Base-by-base conservation (phyloP, 2,888 invertebrate genomes). In the Toxonevra muliebris region DNA sequence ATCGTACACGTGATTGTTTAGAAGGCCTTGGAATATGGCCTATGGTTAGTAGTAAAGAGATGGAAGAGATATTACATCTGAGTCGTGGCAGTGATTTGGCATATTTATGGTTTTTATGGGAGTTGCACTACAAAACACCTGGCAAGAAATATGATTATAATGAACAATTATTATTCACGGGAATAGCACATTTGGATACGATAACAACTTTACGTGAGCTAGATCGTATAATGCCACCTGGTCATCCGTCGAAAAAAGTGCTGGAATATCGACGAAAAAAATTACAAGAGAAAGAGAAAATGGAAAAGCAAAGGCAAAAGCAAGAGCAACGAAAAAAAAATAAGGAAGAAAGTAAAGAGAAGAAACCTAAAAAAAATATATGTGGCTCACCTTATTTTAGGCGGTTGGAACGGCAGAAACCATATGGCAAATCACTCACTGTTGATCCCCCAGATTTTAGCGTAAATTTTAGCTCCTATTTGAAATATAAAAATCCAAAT, bases 21-120 rank as follows among this genome's bases (percentile, higher is more conserved):
- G 50, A 40, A 12, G 43, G 61, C 5, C 63, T 85, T 15, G 84
- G 84, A n/a, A 13, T 85, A 1, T 54, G 68, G 2, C 84, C 84
- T 0, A 43, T 72, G 2, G 75, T 79, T 2, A 53, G 67, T 1
- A 19, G 53, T 5, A 45, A 61, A 1, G 68, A 74, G 5, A 64
- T 83, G 1, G 69, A 67, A 17, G 48, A 69, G 2, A 61, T 80
- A 2, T 76, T 83, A 68, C 43, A 58, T 4, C 61, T 83, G 43
- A 80, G 82, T 52, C 76, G 77, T 1, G 80, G 81, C 30, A 84
- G 79, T 65, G 84, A 85, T 65, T 74, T 85, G 20, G 85, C 83
- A 5, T 85, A 84, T 65, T 69, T 85, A 2, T 85, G 85, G 84
- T 85, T 83, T 61, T 74, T 85, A 1, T 78, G 79, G 79, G 83